phyloP scores from a whole-genome alignment of 2,888 invertebrate genomes.

The Arctia plantaginis region DNA sequence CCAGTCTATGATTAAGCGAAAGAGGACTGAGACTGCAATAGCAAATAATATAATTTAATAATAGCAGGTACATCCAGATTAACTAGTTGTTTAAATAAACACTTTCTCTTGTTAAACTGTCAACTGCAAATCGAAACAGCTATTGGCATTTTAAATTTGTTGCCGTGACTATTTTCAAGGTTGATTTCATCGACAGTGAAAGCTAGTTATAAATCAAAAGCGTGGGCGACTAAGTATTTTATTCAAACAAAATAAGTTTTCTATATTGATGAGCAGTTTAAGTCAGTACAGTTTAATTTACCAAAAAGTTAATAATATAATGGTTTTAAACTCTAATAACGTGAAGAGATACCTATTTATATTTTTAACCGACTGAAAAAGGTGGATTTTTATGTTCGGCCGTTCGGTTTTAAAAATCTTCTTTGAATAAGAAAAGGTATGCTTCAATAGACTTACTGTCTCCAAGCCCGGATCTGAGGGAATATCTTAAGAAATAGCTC shows the following conservation, averaged over 20 bases:
- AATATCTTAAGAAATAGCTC: not conserved
- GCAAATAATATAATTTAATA: not conserved
- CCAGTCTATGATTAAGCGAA: not conserved
- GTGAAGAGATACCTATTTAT: not conserved
- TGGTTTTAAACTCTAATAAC: not conserved
- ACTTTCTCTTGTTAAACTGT: slow-evolving; percentile 32
- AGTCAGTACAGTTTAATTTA: not conserved
- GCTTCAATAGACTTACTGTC: not conserved
- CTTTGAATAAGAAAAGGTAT: not conserved
- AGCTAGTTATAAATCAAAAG: slow-evolving; percentile 21
- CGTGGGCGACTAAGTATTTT: not conserved
- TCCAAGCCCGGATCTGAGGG: not conserved
- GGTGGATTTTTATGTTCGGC: too few relatives aligned
- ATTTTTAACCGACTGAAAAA: not conserved
- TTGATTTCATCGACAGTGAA: slow-evolving; percentile 28
- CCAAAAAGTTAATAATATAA: not conserved
- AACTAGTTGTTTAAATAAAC: not conserved
- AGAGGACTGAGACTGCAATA: not conserved
- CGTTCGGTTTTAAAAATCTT: not conserved
- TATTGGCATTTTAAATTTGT: slow-evolving; percentile 19
- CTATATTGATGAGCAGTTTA: not conserved
- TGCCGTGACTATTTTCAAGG: slow-evolving; percentile 27
- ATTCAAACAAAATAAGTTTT: not conserved
- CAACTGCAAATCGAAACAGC: slow-evolving; percentile 24
- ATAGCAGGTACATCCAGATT: not conserved